Conservation (phyloP, 2,888 invertebrate species). For the Drosophila conformis region DNA sequence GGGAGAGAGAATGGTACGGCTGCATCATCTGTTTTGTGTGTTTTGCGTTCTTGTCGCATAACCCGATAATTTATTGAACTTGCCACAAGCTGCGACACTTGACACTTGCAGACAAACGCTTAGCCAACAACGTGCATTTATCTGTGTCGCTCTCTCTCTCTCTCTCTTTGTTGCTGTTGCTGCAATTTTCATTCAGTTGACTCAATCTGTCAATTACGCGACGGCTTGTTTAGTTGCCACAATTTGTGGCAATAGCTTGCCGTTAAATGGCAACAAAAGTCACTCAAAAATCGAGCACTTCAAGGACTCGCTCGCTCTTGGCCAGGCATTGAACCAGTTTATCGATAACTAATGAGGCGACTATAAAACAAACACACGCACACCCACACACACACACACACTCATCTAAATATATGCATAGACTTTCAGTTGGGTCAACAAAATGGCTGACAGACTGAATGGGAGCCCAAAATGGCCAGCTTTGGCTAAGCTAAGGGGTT, state of each 20-base stretch:
- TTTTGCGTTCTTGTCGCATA: constrained; percentile 29
- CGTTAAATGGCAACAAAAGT: constrained; percentile 30
- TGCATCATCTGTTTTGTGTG: constrained; percentile 15
- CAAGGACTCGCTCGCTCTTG: constrained; percentile 31
- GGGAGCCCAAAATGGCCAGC: constrained; percentile 27
- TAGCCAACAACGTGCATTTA: constrained; percentile 31
- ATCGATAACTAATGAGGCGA: constrained; percentile 76
- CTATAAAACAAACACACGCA: constrained; percentile 56
- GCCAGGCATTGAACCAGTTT: constrained; percentile 65
- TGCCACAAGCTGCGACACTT: constrained; percentile 42
- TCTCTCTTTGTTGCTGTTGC: not conserved
- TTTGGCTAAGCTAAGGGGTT: constrained; percentile 16
- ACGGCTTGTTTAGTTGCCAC: constrained; percentile 20
- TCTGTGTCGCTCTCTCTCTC: constrained; percentile 17
- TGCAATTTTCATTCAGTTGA: not conserved
- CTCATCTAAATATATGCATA: constrained; percentile 18
- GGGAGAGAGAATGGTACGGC: not conserved
- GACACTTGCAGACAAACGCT: constrained; percentile 27
- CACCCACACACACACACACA: constrained; percentile 9
- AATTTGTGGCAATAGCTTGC: constrained; percentile 37
- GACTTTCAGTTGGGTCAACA: constrained; percentile 54
- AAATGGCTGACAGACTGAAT: constrained; percentile 64
- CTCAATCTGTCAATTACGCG: not conserved
- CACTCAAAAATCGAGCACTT: constrained; percentile 39
- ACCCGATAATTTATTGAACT: constrained; percentile 52